Evolutionary conservation across 2,888 invertebrate genomes (phyloP), one percentile per base, ranked within the genome.

Genomic region (Neocrepidodera transversa): DNA sequence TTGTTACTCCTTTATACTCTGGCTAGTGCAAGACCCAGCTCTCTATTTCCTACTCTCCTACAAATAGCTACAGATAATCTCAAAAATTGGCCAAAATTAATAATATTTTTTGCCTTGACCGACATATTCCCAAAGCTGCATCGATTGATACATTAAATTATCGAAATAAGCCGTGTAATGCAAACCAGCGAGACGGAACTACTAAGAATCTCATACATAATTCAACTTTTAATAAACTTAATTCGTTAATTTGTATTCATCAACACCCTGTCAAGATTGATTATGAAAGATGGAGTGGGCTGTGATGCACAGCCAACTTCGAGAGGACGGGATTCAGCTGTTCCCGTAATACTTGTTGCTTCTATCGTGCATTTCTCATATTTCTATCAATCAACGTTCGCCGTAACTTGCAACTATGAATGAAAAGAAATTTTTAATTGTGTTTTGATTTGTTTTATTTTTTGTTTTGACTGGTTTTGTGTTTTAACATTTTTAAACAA

Each of bases 261-360:
- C 59, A 54, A 59, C 54, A 36, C 35, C 36, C 40, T 35, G 54
- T 59, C 59, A 54, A 59, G 59, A 59, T 59, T 59, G 53, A 54
- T 59, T 42, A 28, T 52, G 38, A 52, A 52, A 52, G 59, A 59
- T 42, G 13, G 42, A 53, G 54, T 58, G 38, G 51, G 36, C 35
- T 26, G 42, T 13, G 32, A 38, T 38, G 8, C 38, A 38, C 16
- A 10, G 17, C 17, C 10, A 38, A 38, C 42, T 42, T 23, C 42
- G 45, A 13, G 45, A 45, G 7, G n/a, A n/a, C 14, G 45, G 36
- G 26, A 32, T 32, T 56, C 56, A 43, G 36, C 50, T 50, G 57
- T 57, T 57, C 42, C 18, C 56, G n/a, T n/a, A n/a, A 42, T 43
- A 57, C 50, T 57, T 57, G 57, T 57, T 57, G 50, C 50, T 35